Base-by-base conservation (phyloP, 2,888 invertebrate genomes). In the Pachycephus smyrnensis region DNA sequence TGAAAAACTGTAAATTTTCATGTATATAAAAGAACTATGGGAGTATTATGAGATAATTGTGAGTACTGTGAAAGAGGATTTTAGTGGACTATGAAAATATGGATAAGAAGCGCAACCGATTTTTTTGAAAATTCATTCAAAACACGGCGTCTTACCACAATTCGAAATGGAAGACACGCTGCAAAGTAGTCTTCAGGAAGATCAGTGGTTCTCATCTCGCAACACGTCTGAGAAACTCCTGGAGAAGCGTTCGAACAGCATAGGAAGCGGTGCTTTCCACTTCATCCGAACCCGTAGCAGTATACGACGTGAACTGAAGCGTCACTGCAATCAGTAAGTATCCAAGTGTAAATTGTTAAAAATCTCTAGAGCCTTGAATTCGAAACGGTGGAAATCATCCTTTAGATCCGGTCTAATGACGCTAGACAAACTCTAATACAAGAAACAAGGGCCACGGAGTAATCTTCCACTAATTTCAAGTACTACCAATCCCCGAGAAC, bases 201-300 rank as follows among this genome's bases (percentile, higher is more conserved):
- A 88, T 80, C 91, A 90, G 89, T 90, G 91, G 89, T 87, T 88
- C 83, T 82, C 89, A 84, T 82, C 84, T 79, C 84, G 85, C 77
- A 32, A 73, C 35, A 71, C 37, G 12, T 55, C 31, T 15, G 78
- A 78, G 75, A 77, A 80, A 74, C 83, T 81, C 76, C 23, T 55
- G 55, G 88, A 87, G 76, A 89, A 89, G 80, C 86, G 87, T 80
- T 76, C 86, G 12, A 30, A 79, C 12, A 69, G 69, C n/a, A 82
- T 90, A 78, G 88, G 89, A 82, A 88, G 86, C 85, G 90, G 90
- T 69, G 90, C 91, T 75, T 85, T 90, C 40, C 87, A 90, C 37
- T 90, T 91, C 80, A 90, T 90, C 80, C 88, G 90, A 74, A 88
- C 88, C 81, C 90, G 91, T 36, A 86, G 88, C 82, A 91, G 91